Evolutionary conservation across 2,113 vertebrate genomes (phyloP).

Genomic region (Rhea americana): DNA sequence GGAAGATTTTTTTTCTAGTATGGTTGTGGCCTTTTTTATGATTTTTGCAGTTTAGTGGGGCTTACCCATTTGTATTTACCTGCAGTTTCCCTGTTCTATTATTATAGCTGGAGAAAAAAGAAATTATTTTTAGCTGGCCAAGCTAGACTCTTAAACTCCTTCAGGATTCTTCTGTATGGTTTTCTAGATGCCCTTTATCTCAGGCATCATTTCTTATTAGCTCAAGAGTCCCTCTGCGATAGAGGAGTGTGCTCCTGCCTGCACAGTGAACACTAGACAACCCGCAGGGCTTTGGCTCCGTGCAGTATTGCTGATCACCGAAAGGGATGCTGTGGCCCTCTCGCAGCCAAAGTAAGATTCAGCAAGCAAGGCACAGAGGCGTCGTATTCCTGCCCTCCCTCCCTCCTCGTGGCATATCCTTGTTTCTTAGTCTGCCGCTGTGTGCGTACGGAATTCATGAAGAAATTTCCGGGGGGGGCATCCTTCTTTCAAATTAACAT

Average conservation of each 20-base stretch:
- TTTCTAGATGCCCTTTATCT: not conserved
- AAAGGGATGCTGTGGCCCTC: not conserved
- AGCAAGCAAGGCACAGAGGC: not conserved
- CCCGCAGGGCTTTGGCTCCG: not conserved
- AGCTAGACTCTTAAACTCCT: not conserved
- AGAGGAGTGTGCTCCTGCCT: not conserved
- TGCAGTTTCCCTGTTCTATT: not conserved
- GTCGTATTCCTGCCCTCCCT: not conserved
- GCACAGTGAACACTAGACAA: not conserved
- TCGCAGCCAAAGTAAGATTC: not conserved
- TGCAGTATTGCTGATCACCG: not conserved
- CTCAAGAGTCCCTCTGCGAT: not conserved
- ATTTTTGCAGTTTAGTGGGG: not conserved
- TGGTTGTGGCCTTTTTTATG: not conserved
- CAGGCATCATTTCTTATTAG: not conserved
- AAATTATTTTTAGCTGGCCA: not conserved
- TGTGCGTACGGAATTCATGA: accelerated
- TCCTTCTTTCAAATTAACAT: not conserved
- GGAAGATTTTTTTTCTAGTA: not conserved
- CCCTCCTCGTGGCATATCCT: accelerated
- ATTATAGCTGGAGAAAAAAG: not conserved
- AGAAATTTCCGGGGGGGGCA: not conserved
- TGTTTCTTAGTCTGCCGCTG: accelerated
- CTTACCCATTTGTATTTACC: not conserved
- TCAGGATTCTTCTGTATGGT: too few relatives aligned